Base-by-base conservation (phyloP, 1,140 invertebrate species). In the Bradynema listronoti region DNA sequence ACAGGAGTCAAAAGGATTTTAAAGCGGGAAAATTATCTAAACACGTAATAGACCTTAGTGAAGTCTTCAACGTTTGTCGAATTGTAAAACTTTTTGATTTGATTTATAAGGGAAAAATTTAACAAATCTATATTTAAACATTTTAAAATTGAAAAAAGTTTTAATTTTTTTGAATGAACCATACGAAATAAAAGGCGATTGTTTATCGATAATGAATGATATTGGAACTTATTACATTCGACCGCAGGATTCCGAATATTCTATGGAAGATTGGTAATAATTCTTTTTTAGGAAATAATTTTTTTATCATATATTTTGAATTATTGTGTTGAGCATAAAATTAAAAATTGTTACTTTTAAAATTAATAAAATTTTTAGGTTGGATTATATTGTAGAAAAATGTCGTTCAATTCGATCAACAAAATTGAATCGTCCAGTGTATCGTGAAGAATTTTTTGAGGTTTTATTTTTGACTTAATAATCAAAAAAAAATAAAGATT, bases 391-490 rank as follows among this genome's bases (percentile, higher is more conserved):
- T 43, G 16, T 61, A 27, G 59, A 61, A 43, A 56, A 47, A 27
- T 25, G 53, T 2, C 24, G 59, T 1, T 52, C 56, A 54, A 58
- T 52, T 57, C 59, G 59, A 9, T 46, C 53, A n/a, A 61, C 54
- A 14, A 61, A 61, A n/a, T 24, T 61, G 5, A 29, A 47, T 9
- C 29, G 59, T 24, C 59, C 59, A 24, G 59, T 61, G 3, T 61
- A 58, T 34, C 55, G 50, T 33, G 59, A 61, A 22, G 59, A 61
- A 36, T 61, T 58, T 59, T 61, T 61, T 47, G 59, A 61, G 59
- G 59, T 61, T 61, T 19, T 25, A 47, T 9, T n/a, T n/a, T n/a
- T n/a, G n/a, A n/a, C n/a, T n/a, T n/a, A n/a, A n/a, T n/a, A n/a
- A n/a, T n/a, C n/a, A n/a, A n/a, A n/a, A n/a, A n/a, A n/a, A n/a